Evolutionary conservation across 2,797 vertebrate species (phyloP).

Genomic region (Tarsius wallacei): DNA sequence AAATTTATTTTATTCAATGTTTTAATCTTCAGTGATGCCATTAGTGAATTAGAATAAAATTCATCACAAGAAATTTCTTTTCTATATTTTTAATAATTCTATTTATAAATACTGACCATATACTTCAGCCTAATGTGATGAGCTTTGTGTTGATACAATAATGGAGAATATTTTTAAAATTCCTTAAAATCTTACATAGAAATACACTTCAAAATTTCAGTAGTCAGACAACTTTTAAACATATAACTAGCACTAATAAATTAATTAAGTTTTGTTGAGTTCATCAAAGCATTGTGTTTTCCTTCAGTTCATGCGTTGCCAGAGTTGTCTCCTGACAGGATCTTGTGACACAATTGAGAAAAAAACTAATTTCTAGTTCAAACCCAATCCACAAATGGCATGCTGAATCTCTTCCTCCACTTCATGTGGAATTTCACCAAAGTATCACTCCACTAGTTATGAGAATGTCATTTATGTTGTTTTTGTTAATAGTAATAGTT

Average conservation of each 20-base stretch:
- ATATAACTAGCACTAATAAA: not conserved
- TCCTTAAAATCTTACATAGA: not conserved
- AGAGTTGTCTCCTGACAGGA: not conserved
- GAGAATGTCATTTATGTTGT: not conserved
- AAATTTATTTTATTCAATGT: not conserved
- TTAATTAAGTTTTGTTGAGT: not conserved
- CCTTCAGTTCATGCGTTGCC: not conserved
- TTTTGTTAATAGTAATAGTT: not conserved
- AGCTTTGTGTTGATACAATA: not conserved
- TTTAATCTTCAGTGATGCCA: not conserved
- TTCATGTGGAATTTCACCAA: not conserved
- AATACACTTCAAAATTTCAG: not conserved
- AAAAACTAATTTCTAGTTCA: not conserved
- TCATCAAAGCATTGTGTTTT: not conserved
- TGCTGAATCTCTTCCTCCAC: not conserved
- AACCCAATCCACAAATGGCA: not conserved
- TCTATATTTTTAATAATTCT: not conserved
- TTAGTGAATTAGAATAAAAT: conserved; percentile 9
- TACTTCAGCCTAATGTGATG: not conserved
- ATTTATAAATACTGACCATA: not conserved
- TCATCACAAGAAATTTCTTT: not conserved
- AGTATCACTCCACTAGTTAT: not conserved
- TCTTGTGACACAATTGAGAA: not conserved
- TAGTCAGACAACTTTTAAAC: conserved; percentile 24
- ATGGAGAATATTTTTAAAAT: not conserved